These are phyloP conservation scores for Nycteola revayana DNA, from an alignment of 2,888 invertebrate genomes.

Conservation along the genomic window DNA sequence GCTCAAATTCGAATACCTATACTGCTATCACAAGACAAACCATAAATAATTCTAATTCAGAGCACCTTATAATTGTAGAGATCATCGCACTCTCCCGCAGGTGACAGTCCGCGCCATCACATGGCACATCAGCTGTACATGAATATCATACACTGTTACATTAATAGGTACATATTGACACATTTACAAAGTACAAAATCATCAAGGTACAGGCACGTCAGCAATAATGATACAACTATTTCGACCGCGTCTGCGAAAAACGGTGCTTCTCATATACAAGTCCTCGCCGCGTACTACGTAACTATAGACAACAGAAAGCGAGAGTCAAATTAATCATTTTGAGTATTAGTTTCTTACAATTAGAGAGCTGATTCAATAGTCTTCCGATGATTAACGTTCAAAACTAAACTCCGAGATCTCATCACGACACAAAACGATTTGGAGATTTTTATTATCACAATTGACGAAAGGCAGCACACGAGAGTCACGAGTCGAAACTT, in stretches of 20 bases:
- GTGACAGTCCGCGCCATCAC: constrained; percentile 67
- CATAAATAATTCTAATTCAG: constrained; percentile 77
- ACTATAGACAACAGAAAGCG: constrained; percentile 19
- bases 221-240: constrained; percentile 41
- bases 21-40: constrained; percentile 74
- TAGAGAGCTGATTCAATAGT: constrained; percentile 61
- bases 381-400: constrained; percentile 27
- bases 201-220: constrained; percentile 61
- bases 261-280: constrained; percentile 21
- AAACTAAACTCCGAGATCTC: constrained; percentile 39
- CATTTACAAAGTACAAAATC: constrained; percentile 65
- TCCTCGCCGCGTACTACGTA: constrained; percentile 8
- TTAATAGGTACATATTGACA: constrained; percentile 72
- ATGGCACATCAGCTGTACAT: constrained; percentile 72
- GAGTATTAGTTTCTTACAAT: constrained; percentile 59
- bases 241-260: constrained; percentile 30
- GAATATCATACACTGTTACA: constrained; percentile 68
- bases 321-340: constrained; percentile 28
- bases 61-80: constrained; percentile 83
- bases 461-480: constrained; percentile 45
- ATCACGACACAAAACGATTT: constrained; percentile 39
- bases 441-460: constrained; percentile 56
- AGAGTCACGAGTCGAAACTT: constrained; percentile 28
- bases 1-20: constrained; percentile 65
- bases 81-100: constrained; percentile 69